phyloP scores from a whole-genome alignment of 2,113 vertebrate genomes.

The Erythrocercus mccallii region DNA sequence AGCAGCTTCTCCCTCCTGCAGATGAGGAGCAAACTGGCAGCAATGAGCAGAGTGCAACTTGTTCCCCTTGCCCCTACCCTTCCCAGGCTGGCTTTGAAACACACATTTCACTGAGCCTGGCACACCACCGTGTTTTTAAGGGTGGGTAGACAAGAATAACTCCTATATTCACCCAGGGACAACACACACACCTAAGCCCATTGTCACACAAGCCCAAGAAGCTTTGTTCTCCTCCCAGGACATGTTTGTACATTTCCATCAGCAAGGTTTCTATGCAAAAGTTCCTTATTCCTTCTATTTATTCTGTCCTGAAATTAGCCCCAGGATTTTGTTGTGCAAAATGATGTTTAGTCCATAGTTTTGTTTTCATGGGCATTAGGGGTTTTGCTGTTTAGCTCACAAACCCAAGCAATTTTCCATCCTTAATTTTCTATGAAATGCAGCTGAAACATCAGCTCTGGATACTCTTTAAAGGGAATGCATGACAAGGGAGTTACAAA shows the following conservation, averaged over 20 bases:
- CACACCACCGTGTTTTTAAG: not conserved
- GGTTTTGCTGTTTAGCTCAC: not conserved
- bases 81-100: not conserved
- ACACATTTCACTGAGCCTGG: not conserved
- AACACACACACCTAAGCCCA: not conserved
- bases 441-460: not conserved
- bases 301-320: not conserved
- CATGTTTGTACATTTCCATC: not conserved
- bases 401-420: not conserved
- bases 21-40: not conserved
- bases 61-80: not conserved
- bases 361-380: not conserved
- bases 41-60: not conserved
- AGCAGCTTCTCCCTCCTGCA: not conserved
- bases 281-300: not conserved
- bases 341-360: not conserved
- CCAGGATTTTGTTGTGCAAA: not conserved
- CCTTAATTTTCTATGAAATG: not conserved
- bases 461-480: not conserved
- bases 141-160: not conserved
- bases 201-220: not conserved
- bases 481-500: not conserved
- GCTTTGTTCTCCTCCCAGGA: not conserved
- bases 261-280: not conserved
- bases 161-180: not conserved